A percentile compares a stretch with the other conserved stretches of the same genome.
Evolutionary conservation across 2,888 invertebrate genomes (phyloP).

Genomic region (Spatulosminthurus flaviceps): DNA sequence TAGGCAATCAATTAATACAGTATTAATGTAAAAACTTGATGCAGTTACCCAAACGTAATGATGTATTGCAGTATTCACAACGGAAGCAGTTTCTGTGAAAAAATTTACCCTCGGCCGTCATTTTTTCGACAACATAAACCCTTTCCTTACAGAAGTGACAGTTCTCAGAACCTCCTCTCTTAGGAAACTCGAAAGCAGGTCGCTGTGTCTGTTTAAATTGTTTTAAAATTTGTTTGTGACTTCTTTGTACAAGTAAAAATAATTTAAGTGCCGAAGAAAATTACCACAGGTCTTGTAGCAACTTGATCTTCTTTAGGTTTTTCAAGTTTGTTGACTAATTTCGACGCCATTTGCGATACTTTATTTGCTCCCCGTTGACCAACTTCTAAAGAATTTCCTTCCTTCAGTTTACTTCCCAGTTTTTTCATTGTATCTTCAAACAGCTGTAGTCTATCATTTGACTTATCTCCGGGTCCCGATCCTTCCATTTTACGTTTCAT

Average conservation of each 20-base stretch:
- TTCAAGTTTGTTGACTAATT: slow-evolving; percentile 66
- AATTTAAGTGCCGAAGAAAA: too few relatives aligned
- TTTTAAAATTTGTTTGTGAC: too few relatives aligned
- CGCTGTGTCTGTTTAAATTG: slow-evolving; percentile 49
- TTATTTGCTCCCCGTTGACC: slow-evolving; percentile 76
- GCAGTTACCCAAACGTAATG: slow-evolving; percentile 77
- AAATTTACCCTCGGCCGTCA: slow-evolving; percentile 87
- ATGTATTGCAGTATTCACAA: slow-evolving; percentile 90
- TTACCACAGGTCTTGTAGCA: slow-evolving; percentile 66
- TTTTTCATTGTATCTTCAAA: slow-evolving; percentile 78
- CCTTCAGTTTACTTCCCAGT: slow-evolving; percentile 78
- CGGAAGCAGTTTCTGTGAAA: slow-evolving; percentile 93
- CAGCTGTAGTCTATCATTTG: slow-evolving; percentile 75
- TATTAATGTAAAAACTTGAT: slow-evolving; percentile 8
- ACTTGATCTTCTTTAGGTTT: slow-evolving; percentile 68
- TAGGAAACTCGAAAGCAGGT: slow-evolving; percentile 67
- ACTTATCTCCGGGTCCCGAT: slow-evolving; percentile 71
- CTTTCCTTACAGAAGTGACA: slow-evolving; percentile 90
- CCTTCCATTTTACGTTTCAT: slow-evolving; percentile 72
- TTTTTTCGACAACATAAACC: slow-evolving; percentile 92
- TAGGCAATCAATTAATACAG: too few relatives aligned
- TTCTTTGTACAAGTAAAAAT: too few relatives aligned
- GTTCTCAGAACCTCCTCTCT: slow-evolving; percentile 76
- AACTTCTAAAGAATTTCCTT: slow-evolving; percentile 77
- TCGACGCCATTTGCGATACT: slow-evolving; percentile 88